A percentile compares a stretch with the other conserved stretches of the same genome.
Evolutionary conservation across 2,888 invertebrate species (phyloP).

Genomic region (Nineta flava): DNA sequence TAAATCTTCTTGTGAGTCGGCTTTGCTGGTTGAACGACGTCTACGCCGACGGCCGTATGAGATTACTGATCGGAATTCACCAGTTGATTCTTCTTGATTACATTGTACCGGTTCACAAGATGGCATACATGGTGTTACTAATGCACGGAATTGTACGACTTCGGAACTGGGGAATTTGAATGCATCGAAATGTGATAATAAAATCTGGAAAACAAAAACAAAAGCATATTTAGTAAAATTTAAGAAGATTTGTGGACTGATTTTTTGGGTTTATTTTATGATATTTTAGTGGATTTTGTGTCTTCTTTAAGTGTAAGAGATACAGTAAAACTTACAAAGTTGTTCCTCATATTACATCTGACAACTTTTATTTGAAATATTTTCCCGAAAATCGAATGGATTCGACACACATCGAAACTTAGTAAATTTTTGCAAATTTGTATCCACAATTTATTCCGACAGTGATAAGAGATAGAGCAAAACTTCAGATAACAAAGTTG

Average conservation of each 20-base stretch:
- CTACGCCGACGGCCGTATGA: constrained; percentile 73
- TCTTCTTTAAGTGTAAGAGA: not conserved
- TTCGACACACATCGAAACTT: no score
- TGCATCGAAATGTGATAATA: constrained; percentile 84
- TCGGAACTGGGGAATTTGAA: constrained; percentile 94
- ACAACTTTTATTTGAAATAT: no score
- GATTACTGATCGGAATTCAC: constrained; percentile 64
- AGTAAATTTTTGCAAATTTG: no score
- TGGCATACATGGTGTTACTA: constrained; percentile 89
- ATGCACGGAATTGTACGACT: constrained; percentile 87
- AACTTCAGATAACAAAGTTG: no score
- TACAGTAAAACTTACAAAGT: not conserved
- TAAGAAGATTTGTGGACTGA: not conserved
- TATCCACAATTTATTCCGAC: no score
- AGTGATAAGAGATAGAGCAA: no score
- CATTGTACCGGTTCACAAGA: constrained; percentile 85
- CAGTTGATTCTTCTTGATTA: constrained; percentile 67
- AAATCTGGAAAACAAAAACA: constrained; percentile 41
- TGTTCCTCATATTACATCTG: no score
- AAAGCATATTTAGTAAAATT: no score
- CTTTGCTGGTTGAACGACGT: constrained; percentile 39
- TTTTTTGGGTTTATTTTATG: not conserved
- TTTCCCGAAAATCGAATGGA: no score
- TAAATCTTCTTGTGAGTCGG: constrained; percentile 52
- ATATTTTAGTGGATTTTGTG: not conserved